Percentiles rank a stretch among this genome's conserved stretches.
These are phyloP conservation scores for Macrophya alboannulata DNA, from an alignment of 2,888 invertebrate genomes.

Conservation along the genomic window DNA sequence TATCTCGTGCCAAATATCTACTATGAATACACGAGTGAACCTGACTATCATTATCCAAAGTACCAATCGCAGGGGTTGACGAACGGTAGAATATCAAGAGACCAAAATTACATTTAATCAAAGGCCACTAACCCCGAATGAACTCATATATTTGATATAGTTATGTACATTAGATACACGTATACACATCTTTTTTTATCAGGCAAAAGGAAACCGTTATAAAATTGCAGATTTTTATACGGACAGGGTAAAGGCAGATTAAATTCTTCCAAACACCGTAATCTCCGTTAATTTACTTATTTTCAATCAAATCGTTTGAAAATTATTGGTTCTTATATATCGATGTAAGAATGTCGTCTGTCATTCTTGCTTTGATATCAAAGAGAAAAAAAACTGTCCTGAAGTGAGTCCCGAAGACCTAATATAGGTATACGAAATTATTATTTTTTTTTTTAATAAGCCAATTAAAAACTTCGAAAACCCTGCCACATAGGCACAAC, in stretches of 20 bases:
- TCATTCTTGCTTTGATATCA: not conserved
- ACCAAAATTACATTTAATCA: conserved; percentile 33
- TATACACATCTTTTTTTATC: not conserved
- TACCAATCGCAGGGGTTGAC: conserved; percentile 41
- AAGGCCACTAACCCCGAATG: conserved; percentile 35
- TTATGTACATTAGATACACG: too few relatives aligned
- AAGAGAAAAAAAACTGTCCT: not conserved
- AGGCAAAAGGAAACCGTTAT: not conserved
- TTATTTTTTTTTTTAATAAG: conserved; percentile 23
- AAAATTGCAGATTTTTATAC: not conserved
- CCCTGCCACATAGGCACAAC: not conserved
- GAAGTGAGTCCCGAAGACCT: not conserved
- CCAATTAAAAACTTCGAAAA: conserved; percentile 15
- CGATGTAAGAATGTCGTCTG: not conserved
- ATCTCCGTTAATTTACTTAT: not conserved
- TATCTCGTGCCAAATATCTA: not conserved
- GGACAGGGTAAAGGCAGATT: not conserved
- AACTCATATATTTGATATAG: not conserved
- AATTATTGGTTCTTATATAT: not conserved
- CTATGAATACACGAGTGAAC: conserved; percentile 30
- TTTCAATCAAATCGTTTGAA: not conserved
- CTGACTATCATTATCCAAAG: conserved; percentile 26
- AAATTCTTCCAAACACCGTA: not conserved
- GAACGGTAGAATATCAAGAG: conserved; percentile 45
- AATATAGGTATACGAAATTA: not conserved